Evolutionary conservation across 2,888 invertebrate genomes (phyloP).

Genomic region (Caenorhabditis sp.): DNA sequence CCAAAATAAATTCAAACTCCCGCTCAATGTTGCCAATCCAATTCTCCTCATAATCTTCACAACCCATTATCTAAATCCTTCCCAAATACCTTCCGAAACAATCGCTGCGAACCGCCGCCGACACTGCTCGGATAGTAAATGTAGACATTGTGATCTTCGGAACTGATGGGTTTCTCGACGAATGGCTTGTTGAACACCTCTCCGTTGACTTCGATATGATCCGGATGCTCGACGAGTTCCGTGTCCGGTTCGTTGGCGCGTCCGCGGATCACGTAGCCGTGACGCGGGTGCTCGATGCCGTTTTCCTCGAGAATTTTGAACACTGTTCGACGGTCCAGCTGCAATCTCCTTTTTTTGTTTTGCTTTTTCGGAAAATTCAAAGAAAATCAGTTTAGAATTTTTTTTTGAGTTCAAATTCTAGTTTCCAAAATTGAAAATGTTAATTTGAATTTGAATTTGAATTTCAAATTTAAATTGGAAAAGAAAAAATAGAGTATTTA

Average conservation of each 20-base stretch:
- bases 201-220: conserved; percentile 82
- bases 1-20: no score
- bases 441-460: no score
- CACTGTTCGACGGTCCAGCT: conserved; percentile 89
- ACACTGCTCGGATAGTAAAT: conserved; percentile 99
- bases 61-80: neutral
- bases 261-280: conserved; percentile 96
- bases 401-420: no score
- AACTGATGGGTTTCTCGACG: conserved; percentile 99
- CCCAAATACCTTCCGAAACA: conserved; percentile 91
- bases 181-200: conserved; percentile 88
- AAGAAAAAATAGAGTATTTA: no score
- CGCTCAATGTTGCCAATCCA: no score
- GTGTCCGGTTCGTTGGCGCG: conserved; percentile 66
- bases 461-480: no score
- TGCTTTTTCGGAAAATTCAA: no score
- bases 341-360: no score
- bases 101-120: conserved; percentile 95
- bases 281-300: conserved; percentile 97
- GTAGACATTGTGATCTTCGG: conserved; percentile 99
- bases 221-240: conserved; percentile 74
- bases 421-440: no score
- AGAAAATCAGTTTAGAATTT: no score
- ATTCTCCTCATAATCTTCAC: no score
- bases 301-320: conserved; percentile 94